phyloP scores from a whole-genome alignment of 2,888 invertebrate species.

The Ochlodes sylvanus region DNA sequence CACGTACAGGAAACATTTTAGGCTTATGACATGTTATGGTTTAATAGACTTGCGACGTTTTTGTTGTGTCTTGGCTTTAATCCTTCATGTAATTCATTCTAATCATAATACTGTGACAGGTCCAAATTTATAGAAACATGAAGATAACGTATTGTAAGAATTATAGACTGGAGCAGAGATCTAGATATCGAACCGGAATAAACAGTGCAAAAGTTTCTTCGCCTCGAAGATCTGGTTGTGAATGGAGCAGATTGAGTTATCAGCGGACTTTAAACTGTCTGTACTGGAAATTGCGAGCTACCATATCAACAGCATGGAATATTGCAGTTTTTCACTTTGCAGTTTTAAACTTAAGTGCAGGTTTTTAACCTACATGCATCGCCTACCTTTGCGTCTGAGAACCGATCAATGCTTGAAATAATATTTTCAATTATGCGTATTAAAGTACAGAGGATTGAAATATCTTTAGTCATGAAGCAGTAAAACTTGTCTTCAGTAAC shows the following conservation, averaged over 20 bases:
- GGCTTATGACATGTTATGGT: conserved; percentile 36
- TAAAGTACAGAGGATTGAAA: conserved; percentile 8
- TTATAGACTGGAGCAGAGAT: no score
- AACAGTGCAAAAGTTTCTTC: conserved; percentile 29
- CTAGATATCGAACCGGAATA: conserved; percentile 31
- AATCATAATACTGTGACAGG: no score
- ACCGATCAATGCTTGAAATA: conserved; percentile 9
- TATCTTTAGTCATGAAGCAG: conserved; percentile 17
- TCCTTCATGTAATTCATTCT: no score
- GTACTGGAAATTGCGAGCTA: neutral
- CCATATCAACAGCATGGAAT: conserved; percentile 9
- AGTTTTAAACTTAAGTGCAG: no score
- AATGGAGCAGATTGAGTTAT: conserved; percentile 19
- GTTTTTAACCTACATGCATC: no score
- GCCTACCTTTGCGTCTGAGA: neutral
- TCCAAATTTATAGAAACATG: no score
- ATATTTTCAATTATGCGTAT: conserved; percentile 38
- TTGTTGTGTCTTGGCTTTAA: no score
- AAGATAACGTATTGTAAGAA: no score
- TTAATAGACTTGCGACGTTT: conserved; percentile 27
- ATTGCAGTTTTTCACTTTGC: no score
- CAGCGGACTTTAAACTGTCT: conserved; percentile 12
- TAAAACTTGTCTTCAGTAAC: conserved; percentile 12
- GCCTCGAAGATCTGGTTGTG: conserved; percentile 22
- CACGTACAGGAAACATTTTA: conserved; percentile 30